These are phyloP conservation scores for Sitobion miscanthi DNA, from an alignment of 1,140 invertebrate species.

Conservation along the genomic window DNA sequence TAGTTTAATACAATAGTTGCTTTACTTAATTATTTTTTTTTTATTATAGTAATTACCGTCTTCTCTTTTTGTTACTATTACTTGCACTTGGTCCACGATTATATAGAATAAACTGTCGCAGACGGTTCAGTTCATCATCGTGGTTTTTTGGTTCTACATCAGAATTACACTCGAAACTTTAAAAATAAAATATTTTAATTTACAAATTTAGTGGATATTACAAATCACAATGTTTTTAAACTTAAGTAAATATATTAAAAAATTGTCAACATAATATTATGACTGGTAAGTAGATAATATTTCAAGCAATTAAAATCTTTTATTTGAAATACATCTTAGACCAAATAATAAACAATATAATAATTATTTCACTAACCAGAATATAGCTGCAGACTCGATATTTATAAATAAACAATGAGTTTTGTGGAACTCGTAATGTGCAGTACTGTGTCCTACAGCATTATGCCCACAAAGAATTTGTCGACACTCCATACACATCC, in stretches of 20 bases:
- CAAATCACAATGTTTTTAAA: neutral
- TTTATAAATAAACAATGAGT: slow-evolving; percentile 64
- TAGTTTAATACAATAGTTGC: neutral
- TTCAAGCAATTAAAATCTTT: slow-evolving; percentile 10
- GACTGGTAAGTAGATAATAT: neutral
- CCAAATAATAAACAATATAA: neutral
- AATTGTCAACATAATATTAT: neutral
- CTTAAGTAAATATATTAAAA: neutral
- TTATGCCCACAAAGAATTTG: slow-evolving; percentile 79
- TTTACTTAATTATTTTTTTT: neutral
- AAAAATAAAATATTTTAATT: slow-evolving; percentile 21
- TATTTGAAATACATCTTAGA: slow-evolving; percentile 22
- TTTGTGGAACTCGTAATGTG: slow-evolving; percentile 71
- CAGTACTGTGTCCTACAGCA: slow-evolving; percentile 77
- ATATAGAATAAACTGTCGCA: slow-evolving; percentile 49
- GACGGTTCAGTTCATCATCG: slow-evolving; percentile 47
- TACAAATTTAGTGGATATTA: neutral
- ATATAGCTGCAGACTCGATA: slow-evolving; percentile 44
- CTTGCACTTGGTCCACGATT: slow-evolving; percentile 19
- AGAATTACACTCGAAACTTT: slow-evolving; percentile 41
- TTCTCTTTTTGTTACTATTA: slow-evolving; percentile 1
- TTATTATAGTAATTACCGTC: slow-evolving; percentile 38
- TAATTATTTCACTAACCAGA: slow-evolving; percentile 24
- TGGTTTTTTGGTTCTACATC: slow-evolving; percentile 37
- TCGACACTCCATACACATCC: slow-evolving; percentile 80